Conservation (phyloP, 1,140 invertebrate genomes). For the Scaptomyza montana region DNA sequence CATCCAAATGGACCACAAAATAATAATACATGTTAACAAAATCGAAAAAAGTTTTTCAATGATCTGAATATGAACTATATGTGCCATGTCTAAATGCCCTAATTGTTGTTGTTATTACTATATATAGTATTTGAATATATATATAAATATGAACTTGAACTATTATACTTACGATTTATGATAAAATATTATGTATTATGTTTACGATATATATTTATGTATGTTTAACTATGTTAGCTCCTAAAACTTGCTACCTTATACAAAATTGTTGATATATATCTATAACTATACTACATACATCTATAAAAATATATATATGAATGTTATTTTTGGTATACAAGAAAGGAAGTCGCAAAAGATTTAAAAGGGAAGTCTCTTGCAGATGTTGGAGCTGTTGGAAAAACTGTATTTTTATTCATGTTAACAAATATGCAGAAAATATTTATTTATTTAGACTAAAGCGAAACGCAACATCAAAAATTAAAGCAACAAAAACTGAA, state of each 20-base stretch:
- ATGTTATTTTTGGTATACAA: constrained; percentile 66
- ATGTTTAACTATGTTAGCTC: constrained; percentile 44
- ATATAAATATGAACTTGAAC: constrained; percentile 48
- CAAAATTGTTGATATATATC: constrained; percentile 80
- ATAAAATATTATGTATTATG: constrained; percentile 60
- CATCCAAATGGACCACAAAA: constrained; percentile 42
- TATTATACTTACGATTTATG: constrained; percentile 48
- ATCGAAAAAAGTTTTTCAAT: constrained; percentile 23
- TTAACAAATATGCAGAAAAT: constrained; percentile 46
- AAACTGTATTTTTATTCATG: constrained; percentile 76
- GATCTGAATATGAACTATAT: constrained; percentile 74
- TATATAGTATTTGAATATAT: constrained; percentile 29
- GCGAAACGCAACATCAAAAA: constrained; percentile 39
- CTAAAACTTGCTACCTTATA: constrained; percentile 71
- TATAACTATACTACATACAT: constrained; percentile 47
- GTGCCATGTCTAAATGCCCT: constrained; percentile 74
- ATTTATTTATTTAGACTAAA: constrained; percentile 50
- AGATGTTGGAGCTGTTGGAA: constrained; percentile 41
- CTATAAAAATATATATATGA: constrained; percentile 54
- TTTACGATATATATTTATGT: constrained; percentile 25
- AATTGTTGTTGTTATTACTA: constrained; percentile 74
- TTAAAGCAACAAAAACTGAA: constrained; percentile 24
- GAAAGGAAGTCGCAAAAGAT: constrained; percentile 38
- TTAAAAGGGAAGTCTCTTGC: constrained; percentile 15
- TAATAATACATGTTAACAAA: background rate